Evolutionary conservation across 1,140 invertebrate genomes (phyloP).

Genomic region (Trialeurodes vaporariorum): DNA sequence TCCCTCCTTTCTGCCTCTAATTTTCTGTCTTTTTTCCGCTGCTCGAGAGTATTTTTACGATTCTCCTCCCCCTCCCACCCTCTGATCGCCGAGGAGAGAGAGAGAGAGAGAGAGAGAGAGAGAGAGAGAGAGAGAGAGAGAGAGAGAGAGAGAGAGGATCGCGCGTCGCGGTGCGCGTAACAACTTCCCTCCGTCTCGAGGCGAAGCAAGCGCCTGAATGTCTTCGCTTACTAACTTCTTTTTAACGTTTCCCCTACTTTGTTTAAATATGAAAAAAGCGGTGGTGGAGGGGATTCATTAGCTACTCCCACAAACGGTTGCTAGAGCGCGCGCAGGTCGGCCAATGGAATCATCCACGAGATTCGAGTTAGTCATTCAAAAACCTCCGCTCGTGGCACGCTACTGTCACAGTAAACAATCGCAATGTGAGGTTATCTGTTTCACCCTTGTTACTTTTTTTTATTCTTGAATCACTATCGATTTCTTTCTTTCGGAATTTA

Average conservation of each 20-base stretch:
- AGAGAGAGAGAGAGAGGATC: neutral
- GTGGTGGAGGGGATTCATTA: neutral
- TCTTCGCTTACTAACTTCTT: neutral
- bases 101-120: too few species aligned
- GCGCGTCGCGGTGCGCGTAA: neutral
- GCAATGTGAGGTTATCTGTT: neutral
- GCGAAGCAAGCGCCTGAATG: neutral
- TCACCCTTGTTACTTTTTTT: neutral
- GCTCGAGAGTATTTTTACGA: neutral
- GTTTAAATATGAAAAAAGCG: constrained; percentile 1
- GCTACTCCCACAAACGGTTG: neutral
- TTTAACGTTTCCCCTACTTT: neutral
- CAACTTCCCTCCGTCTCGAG: neutral
- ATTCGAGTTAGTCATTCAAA: neutral
- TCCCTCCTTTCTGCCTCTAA: neutral
- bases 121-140: too few species aligned
- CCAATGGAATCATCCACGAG: neutral
- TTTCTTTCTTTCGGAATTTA: neutral
- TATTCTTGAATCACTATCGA: neutral
- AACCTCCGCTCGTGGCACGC: neutral
- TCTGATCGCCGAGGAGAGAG: neutral
- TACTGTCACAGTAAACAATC: neutral
- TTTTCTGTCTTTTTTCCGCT: neutral
- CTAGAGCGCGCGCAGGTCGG: neutral
- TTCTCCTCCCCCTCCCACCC: neutral